Base-by-base conservation (phyloP, 2,797 vertebrate species). In the Gephyroberyx darwinii region DNA sequence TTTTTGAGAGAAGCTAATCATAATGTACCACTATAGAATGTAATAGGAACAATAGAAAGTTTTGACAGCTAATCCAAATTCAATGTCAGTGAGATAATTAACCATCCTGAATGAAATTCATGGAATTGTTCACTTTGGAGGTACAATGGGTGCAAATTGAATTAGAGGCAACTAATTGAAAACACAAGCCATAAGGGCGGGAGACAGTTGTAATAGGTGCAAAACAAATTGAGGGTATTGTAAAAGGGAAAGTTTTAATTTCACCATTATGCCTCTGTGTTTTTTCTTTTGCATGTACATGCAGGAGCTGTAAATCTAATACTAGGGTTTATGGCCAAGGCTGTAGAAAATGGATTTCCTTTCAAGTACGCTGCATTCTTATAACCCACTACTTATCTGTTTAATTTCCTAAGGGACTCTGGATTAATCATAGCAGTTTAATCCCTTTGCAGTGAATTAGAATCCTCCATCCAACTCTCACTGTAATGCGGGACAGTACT, bases 341-440 rank as follows among this genome's bases (percentile, higher is more conserved):
- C 90, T 81, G 86, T 69, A 84, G 76, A 87, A 91, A 93, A 93
- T 91, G 90, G 89, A 92, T 92, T 92, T 92, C 85, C 84, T 88
- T 90, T 91, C 84, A 88, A 89, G 86, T 89, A 90, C 91, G 88
- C 86, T 88, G 86, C 85, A 92, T 92, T 90, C 88, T 90, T 91
- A 91, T 90, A 91, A 89, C 84, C 86, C 81, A 85, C 84, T 84
- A 90, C 85, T 93, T 93, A 92, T 92, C 92, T 91, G 88, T 92
- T 91, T 91, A 92, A 92, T 92, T 92, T 92, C 91, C 90, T 89
- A 82, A 77, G 90, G 88, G 92, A 92, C 89, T 85, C 75, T 80
- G 87, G 88, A 93, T 92, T 92, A 92, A 91, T 91, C 88, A 90
- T 86, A 85, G 85, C 80, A 60, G 85, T 90, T 91, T 93, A 93